Evolutionary conservation across 1,140 invertebrate genomes (phyloP), one percentile per base, ranked within the genome.

Genomic region (Procambarus clarkii): DNA sequence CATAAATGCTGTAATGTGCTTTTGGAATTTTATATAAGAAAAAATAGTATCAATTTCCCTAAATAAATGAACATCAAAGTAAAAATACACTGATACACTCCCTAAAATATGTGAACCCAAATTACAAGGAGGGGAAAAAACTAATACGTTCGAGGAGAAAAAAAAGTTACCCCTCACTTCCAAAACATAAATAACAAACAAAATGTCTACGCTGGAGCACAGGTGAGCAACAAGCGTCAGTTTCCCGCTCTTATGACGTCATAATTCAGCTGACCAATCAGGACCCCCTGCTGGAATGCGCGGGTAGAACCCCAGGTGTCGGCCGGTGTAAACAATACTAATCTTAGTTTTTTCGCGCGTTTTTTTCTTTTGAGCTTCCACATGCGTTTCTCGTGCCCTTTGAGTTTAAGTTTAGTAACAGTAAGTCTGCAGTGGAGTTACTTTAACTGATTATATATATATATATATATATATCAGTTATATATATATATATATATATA

Each of bases 251-350:
- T 88, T 88, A 88, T 88, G 86, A 88, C 86, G 77, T 88, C 86
- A 88, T 88, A 88, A 69, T 88, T 88, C 78, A 88, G 86, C 86
- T 80, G 86, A 79, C 86, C 86, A 88, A 88, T 88, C 86, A 88
- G 86, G 86, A 50, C 86, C 58, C 86, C 86, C 86, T 50, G 86
- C 77, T 69, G 77, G 50, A 58, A 45, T 87, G 86, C 58, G 86
- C 86, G 77, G 60, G 44, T 5, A n/a, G 45, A n/a, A 24, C 86
- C 78, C 54, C 77, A 64, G 86, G 86, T 79, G 86, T 34, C 86
- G 21, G 48, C 77, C 83, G 15, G 24, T 74, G 64, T 54, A 74
- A 71, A 46, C 74, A 50, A 58, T 48, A 46, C 86, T 74, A 60
- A 60, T 80, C 58, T 64, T 60, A 44, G n/a, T 64, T 54, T 60